Evolutionary conservation across 2,888 invertebrate species (phyloP), one percentile per base, ranked within the genome.

Genomic region (Eupithecia exiguata): DNA sequence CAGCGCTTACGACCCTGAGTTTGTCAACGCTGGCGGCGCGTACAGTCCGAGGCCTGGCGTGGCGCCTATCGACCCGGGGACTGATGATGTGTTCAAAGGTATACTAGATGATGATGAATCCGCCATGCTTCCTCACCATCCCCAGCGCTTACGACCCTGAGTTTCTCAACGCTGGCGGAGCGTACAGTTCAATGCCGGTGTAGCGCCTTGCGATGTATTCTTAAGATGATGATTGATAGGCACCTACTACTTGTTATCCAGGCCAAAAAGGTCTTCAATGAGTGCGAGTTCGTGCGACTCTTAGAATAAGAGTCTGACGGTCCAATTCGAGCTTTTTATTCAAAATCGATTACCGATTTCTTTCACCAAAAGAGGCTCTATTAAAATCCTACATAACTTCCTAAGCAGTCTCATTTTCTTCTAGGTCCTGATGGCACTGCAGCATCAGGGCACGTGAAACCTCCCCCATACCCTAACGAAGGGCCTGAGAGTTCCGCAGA

Each of bases 111-210:
- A 21, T 58, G 21, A 25, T 12, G 25, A 12, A 14, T 72, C 96
- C 96, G 0, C 90, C 95, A 0, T 94, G 95, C 78, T 96, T 95
- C 88, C 96, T 95, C 5, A 95, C 95, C 4, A 91, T 95, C 30
- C 53, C 95, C 0, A 95, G 95, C 78, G 93, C 95, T 12, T 62
- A 58, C n/a, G 7, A 62, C 7, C 62, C 62, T 5, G 3, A 62
- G 62, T 25, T 30, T 10, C 1, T 62, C 14, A 25, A 62, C 62
- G 89, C 92, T 40, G 91, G 89, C 30, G 18, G 84, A 53, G 84
- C 85, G 6, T 30, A 30, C 30, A 30, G 30, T 30, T 30, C 30
- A 30, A 30, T 1, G 30, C 30, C 30, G 30, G 30, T 30, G 30
- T 3, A 30, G 86, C 82, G 40, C 74, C 87, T 43, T 93, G 93